Evolutionary conservation across 2,888 invertebrate species (phyloP), one percentile per base, ranked within the genome.

Genomic region (Hypolimnas misippus): DNA sequence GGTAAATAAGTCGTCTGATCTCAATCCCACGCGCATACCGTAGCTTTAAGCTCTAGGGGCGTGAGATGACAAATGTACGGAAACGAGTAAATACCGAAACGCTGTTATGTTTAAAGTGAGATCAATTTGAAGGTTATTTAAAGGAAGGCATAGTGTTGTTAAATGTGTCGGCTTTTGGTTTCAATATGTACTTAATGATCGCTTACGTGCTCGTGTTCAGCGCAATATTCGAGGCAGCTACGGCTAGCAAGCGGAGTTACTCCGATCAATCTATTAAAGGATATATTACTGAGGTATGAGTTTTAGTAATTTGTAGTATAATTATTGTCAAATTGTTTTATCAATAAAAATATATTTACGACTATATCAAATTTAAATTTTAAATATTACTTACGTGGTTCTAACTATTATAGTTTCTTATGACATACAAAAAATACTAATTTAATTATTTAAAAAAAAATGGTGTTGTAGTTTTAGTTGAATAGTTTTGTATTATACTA

Each of bases 191-290:
- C 31, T 50, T 57, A 69, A 78, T 78, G 79, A 77, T 89, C 63
- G 80, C 76, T 68, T 82, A 79, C 75, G 73, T 84, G 71, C 73
- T 89, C 77, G 74, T 88, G 75, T 82, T 86, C 70, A 81, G 83
- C 77, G 79, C 80, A 52, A 83, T 84, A 81, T 72, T 84, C 67
- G 80, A 77, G 65, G 79, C 80, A 33, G 80, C 81, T 65, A 77
- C 92, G 60, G 89, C 93, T 67, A 86, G 87, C 14, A 95, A 95
- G 81, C 92, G 96, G 75, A 95, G 96, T 80, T 95, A 95, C 84
- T 96, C 96, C 50, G 97, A 97, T 84, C 95, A 95, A 79, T 96
- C 96, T 65, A 94, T 97, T 52, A 94, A 94, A 77, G 96, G 95
- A 82, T 97, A 97, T 82, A 92, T 97, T 76, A 96, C 97, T 12